Percentiles rank a stretch among this genome's conserved stretches.
Conservation (phyloP, 1,140 invertebrate species). For the Linepithema humile region DNA sequence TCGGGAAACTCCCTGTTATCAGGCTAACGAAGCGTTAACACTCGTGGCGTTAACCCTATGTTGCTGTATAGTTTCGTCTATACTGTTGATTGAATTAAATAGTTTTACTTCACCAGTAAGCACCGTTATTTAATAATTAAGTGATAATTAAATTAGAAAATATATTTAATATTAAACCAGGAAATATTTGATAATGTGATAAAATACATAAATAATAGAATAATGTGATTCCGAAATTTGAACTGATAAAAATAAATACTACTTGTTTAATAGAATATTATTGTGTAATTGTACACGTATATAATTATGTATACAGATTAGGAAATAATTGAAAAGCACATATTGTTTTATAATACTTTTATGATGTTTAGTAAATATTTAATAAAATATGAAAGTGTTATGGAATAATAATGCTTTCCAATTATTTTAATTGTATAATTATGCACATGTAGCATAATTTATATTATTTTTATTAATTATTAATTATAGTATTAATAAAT, state of each 20-base stretch:
- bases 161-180: background rate
- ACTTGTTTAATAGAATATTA: background rate
- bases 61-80: constrained; percentile 29
- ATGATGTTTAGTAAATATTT: too few relatives aligned
- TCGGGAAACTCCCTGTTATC: constrained; percentile 36
- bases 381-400: background rate
- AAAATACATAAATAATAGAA: background rate
- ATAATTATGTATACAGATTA: too few relatives aligned
- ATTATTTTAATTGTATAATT: background rate
- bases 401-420: background rate
- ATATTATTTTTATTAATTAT: background rate
- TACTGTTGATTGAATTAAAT: constrained; percentile 30
- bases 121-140: background rate
- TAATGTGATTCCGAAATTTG: background rate
- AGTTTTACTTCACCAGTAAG: constrained; percentile 3
- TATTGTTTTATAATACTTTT: too few relatives aligned
- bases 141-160: background rate
- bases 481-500: background rate
- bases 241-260: background rate
- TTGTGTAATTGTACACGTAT: too few relatives aligned
- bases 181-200: background rate
- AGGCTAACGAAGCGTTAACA: constrained; percentile 40
- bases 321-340: too few relatives aligned
- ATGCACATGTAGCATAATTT: background rate
- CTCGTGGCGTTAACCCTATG: constrained; percentile 9